Conservation (phyloP, 2,888 invertebrate species). For the Nephrotoma flavescens region DNA sequence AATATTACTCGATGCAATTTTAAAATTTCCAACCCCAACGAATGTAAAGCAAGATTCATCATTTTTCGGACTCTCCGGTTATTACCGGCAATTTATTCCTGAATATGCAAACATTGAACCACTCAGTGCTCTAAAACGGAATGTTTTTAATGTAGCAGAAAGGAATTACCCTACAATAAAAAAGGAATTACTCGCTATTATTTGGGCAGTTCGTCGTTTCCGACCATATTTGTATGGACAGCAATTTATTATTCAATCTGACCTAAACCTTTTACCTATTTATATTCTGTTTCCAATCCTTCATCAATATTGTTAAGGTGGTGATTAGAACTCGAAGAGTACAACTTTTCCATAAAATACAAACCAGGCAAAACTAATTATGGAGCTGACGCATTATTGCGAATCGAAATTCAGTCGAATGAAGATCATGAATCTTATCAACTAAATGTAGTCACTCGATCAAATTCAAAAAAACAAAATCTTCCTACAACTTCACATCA, state of each 20-base stretch:
- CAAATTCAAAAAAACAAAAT: background rate
- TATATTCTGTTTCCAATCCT: background rate
- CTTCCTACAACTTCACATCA: no score
- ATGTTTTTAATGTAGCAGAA: background rate
- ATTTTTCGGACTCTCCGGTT: slow-evolving; percentile 18
- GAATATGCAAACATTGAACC: slow-evolving; percentile 6
- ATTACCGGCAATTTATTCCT: slow-evolving; percentile 18
- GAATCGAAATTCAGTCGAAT: background rate
- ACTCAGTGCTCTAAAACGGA: background rate
- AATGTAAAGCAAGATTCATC: slow-evolving; percentile 15
- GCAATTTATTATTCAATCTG: background rate
- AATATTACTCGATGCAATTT: slow-evolving; percentile 16
- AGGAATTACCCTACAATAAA: background rate
- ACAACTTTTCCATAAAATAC: background rate
- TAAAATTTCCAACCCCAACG: slow-evolving; percentile 16
- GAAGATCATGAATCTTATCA: background rate
- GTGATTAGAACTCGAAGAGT: background rate
- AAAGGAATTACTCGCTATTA: background rate
- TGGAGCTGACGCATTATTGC: slow-evolving; percentile 4
- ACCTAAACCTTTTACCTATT: background rate
- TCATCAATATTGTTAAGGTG: slow-evolving; percentile 3
- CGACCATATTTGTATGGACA: background rate
- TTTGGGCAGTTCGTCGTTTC: background rate
- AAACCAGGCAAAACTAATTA: background rate
- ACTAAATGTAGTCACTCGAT: background rate